These are phyloP conservation scores for Belonocnema kinseyi DNA, from an alignment of 1,140 invertebrate genomes.

Conservation along the genomic window DNA sequence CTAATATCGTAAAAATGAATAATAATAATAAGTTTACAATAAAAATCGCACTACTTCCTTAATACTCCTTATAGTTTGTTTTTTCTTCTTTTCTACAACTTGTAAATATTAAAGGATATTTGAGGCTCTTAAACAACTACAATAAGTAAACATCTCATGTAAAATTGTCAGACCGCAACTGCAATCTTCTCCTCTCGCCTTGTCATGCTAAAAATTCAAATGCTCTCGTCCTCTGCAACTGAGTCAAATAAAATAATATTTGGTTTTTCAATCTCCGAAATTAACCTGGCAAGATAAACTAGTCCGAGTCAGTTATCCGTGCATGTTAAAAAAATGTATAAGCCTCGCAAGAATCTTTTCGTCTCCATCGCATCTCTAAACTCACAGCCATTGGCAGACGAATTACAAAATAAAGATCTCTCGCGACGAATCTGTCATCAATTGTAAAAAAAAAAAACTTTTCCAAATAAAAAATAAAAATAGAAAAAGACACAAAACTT, in stretches of 20 bases:
- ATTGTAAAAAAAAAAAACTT: not conserved
- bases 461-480: not conserved
- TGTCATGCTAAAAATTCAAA: conserved; percentile 16
- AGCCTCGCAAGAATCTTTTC: conserved; percentile 38
- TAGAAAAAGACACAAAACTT: not conserved
- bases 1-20: not conserved
- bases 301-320: conserved; percentile 38
- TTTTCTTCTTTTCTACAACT: not conserved
- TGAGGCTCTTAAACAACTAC: conserved; percentile 1
- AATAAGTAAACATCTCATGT: conserved; percentile 24
- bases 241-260: not conserved
- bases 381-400: conserved; percentile 66
- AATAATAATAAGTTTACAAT: conserved; percentile 1
- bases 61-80: not conserved
- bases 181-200: conserved; percentile 11
- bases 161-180: conserved; percentile 3
- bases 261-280: conserved; percentile 46
- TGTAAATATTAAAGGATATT: not conserved
- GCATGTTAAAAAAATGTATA: conserved; percentile 36
- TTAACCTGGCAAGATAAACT: conserved; percentile 66
- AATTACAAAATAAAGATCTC: conserved; percentile 32
- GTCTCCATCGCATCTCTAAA: conserved; percentile 50
- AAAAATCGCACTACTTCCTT: not conserved
- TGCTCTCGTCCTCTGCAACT: not conserved
- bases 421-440: conserved; percentile 14